phyloP scores from a whole-genome alignment of 2,888 invertebrate genomes.

The Miltochrista miniata region DNA sequence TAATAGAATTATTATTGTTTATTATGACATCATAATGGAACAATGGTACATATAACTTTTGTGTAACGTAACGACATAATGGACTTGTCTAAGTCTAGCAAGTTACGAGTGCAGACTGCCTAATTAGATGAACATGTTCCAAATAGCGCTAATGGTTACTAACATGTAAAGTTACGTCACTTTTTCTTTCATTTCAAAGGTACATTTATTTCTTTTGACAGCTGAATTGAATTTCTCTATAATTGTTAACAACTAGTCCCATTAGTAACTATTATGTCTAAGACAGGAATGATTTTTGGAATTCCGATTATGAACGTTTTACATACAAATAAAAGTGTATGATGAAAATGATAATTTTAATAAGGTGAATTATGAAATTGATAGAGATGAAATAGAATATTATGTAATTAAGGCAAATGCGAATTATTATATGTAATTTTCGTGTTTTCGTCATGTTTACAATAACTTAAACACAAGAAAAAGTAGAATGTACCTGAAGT shows the following conservation, averaged over 20 bases:
- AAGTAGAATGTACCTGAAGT: too few relatives aligned
- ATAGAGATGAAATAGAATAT: too few relatives aligned
- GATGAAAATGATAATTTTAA: too few relatives aligned
- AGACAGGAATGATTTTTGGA: not conserved
- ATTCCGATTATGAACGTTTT: not conserved
- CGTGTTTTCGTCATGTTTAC: too few relatives aligned
- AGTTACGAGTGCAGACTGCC: conserved; percentile 10
- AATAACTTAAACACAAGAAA: too few relatives aligned
- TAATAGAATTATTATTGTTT: conserved; percentile 49
- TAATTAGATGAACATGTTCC: not conserved
- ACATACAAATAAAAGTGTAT: too few relatives aligned
- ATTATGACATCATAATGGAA: conserved; percentile 56
- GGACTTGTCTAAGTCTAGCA: conserved; percentile 10
- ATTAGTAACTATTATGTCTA: too few relatives aligned
- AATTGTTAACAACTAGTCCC: not conserved
- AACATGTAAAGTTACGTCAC: not conserved
- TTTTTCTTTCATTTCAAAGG: not conserved
- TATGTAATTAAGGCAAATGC: too few relatives aligned
- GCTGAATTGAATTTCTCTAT: not conserved
- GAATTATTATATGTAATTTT: too few relatives aligned
- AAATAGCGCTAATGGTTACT: not conserved
- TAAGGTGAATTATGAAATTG: too few relatives aligned
- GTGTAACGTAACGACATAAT: conserved; percentile 13
- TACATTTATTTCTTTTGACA: not conserved
- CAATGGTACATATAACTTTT: conserved; percentile 37